Percentiles rank a stretch among this genome's conserved stretches.
Conservation (phyloP, 2,113 vertebrate species). For the Osmerus mordax region DNA sequence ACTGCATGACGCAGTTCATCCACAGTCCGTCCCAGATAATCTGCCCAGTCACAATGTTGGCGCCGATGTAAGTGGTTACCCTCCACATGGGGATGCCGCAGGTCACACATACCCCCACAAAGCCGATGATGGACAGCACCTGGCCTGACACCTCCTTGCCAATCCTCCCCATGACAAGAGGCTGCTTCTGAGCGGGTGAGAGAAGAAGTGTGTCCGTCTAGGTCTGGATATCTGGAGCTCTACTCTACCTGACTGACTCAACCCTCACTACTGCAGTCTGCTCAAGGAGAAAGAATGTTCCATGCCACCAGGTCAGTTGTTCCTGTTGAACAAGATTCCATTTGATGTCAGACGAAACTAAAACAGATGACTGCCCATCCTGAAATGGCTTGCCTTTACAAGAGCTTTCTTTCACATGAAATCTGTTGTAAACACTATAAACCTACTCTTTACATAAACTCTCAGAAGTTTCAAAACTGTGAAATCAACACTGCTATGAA, state of each 20-base stretch:
- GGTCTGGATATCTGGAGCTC: slow-evolving; percentile 10
- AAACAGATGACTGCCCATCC: not conserved
- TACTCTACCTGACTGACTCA: not conserved
- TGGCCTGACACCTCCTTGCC: slow-evolving; percentile 5
- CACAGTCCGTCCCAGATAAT: slow-evolving; percentile 84
- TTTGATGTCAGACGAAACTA: not conserved
- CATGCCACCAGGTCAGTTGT: slow-evolving; percentile 30
- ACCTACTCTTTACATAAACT: not conserved
- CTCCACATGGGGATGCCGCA: slow-evolving; percentile 82
- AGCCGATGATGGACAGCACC: slow-evolving; percentile 73
- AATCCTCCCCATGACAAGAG: slow-evolving; percentile 69
- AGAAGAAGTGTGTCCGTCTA: not conserved
- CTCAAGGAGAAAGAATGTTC: slow-evolving; percentile 24
- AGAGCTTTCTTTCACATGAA: slow-evolving; percentile 24
- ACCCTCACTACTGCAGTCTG: slow-evolving; percentile 25
- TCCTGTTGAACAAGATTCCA: slow-evolving; percentile 66
- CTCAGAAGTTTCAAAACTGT: no score
- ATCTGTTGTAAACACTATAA: not conserved
- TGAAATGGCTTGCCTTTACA: slow-evolving; percentile 11
- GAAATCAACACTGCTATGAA: no score
- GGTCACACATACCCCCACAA: slow-evolving; percentile 72
- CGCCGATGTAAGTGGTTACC: slow-evolving; percentile 75
- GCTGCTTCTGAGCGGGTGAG: slow-evolving; percentile 13
- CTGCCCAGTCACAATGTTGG: slow-evolving; percentile 69
- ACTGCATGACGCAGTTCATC: slow-evolving; percentile 94